phyloP scores from a whole-genome alignment of 64 coral and sea anemone genomes.

The Trachythela sp. region DNA sequence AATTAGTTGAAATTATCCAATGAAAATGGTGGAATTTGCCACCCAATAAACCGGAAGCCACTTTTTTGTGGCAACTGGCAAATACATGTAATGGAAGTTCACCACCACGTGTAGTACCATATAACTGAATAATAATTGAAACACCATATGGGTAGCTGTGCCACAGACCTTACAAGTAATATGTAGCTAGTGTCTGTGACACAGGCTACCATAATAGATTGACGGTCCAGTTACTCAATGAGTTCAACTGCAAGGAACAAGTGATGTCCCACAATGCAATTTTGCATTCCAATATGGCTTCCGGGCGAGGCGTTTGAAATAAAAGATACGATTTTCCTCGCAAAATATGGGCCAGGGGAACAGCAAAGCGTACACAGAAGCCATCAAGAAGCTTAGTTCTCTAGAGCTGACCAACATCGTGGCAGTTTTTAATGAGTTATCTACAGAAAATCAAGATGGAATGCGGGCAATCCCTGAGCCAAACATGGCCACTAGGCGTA shows the following conservation, averaged over 20 bases:
- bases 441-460: neutral
- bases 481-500: neutral
- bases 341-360: neutral
- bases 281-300: neutral
- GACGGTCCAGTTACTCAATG: neutral
- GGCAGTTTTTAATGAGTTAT: neutral
- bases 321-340: neutral
- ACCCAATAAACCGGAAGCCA: too few species aligned
- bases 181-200: neutral
- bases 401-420: neutral
- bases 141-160: too few species aligned
- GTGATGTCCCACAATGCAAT: neutral
- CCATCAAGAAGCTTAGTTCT: constrained; percentile 23
- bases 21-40: too few species aligned
- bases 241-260: neutral
- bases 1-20: too few species aligned
- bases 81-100: too few species aligned
- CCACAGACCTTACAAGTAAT: too few species aligned
- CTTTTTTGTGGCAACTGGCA: too few species aligned
- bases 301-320: neutral
- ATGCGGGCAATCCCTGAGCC: constrained; percentile 5
- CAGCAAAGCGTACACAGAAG: neutral
- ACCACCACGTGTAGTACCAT: too few species aligned
- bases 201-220: neutral
- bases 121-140: too few species aligned